Evolutionary conservation across 1,140 invertebrate genomes (phyloP), one percentile per base, ranked within the genome.

Genomic region (Drosophila pandora): DNA sequence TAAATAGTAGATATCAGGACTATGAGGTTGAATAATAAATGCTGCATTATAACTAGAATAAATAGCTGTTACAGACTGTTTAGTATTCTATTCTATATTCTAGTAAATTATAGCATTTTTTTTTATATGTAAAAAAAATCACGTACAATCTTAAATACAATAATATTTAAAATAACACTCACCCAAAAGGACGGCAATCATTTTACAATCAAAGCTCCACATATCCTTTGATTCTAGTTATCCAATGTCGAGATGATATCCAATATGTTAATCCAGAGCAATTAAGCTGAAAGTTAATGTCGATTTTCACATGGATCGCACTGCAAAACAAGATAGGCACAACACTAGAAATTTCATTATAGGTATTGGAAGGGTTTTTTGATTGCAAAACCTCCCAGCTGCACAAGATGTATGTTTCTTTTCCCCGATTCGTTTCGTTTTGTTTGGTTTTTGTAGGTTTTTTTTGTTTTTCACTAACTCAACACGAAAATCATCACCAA

Each of bases 221-320:
- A 88, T 88, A 76, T 58, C 53, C 49, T 69, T 39, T 49, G 39
- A 53, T 41, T 52, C 62, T 48, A 41, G 65, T 70, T 81, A 71
- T 87, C 82, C 82, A 65, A 76, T 68, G 30, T 53, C 54, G 48
- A 21, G 53, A 55, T 50, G 59, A 67, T 79, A 88, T 88, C 79
- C 79, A 75, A 79, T 68, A 43, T 61, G 41, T 87, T 43, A 78
- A 88, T 88, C 82, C 83, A 83, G 87, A 79, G 71, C 68, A 79
- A 69, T 85, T 84, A 76, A 70, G 71, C 65, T 79, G 71, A 64
- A 72, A 64, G 52, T 69, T 69, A 73, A 68, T 79, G 49, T 64
- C 28, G 68, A 63, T 81, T 78, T 85, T 78, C 82, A 85, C 78
- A 87, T 85, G 82, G 78, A 88, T 75, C 76, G 83, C 82, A 85